These are phyloP conservation scores for Boloria euphrosyne DNA, from an alignment of 2,888 invertebrate genomes.

Conservation along the genomic window DNA sequence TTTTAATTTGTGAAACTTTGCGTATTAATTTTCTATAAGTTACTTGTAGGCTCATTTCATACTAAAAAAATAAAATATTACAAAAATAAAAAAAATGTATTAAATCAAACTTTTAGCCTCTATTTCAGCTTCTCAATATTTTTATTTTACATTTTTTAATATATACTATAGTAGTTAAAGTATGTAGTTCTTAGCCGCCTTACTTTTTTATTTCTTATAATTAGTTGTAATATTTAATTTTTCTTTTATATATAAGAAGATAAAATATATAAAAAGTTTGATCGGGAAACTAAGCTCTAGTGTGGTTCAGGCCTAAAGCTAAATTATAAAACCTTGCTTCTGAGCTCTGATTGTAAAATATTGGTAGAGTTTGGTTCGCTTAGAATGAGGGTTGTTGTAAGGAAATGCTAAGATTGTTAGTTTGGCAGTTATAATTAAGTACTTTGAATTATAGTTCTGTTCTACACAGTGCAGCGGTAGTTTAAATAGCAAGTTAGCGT, in stretches of 20 bases:
- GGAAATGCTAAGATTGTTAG: constrained; percentile 21
- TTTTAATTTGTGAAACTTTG: constrained; percentile 36
- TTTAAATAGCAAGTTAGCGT: constrained; percentile 2
- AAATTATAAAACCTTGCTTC: constrained; percentile 26
- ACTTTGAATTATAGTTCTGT: constrained; percentile 16
- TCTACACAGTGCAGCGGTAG: not conserved
- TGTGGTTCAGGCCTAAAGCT: constrained; percentile 1
- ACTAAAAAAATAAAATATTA: not conserved
- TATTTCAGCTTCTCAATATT: too few species aligned
- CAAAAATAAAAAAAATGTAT: not conserved
- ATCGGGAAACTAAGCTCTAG: not conserved
- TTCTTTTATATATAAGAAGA: too few species aligned
- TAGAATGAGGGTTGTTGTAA: constrained; percentile 27
- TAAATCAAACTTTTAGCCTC: too few species aligned
- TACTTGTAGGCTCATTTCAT: constrained; percentile 24
- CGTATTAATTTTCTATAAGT: constrained; percentile 38
- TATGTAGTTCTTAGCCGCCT: too few species aligned
- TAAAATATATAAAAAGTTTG: too few species aligned
- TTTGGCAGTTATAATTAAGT: constrained; percentile 17
- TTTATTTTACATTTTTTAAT: too few species aligned
- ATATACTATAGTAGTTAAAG: too few species aligned
- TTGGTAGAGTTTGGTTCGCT: constrained; percentile 25
- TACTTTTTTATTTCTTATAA: too few species aligned
- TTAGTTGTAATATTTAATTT: too few species aligned
- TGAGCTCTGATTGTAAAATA: constrained; percentile 34